These are phyloP conservation scores for Nibea albiflora DNA, from an alignment of 2,113 vertebrate species.

Conservation along the genomic window DNA sequence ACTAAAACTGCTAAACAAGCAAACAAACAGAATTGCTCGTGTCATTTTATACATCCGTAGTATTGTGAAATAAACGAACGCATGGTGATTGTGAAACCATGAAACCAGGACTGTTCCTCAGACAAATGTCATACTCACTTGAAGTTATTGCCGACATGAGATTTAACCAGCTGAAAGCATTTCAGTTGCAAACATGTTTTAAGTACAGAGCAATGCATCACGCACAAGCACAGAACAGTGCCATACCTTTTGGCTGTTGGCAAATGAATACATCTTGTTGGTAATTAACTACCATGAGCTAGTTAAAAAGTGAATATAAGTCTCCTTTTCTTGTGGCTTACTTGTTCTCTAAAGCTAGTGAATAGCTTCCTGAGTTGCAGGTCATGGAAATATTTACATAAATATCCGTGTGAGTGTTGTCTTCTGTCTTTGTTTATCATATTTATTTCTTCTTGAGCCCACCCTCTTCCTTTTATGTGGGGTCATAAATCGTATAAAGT, in stretches of 20 bases:
- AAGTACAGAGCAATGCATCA: not conserved
- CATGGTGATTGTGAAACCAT: too few relatives aligned
- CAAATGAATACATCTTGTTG: constrained; percentile 1
- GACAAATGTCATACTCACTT: not conserved
- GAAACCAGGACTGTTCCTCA: too few relatives aligned
- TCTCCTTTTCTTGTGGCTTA: constrained; percentile 37
- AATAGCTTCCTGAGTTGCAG: constrained; percentile 43
- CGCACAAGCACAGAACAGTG: not conserved
- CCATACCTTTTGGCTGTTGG: not conserved
- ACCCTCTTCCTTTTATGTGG: constrained; percentile 53
- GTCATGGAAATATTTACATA: constrained; percentile 39
- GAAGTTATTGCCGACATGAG: not conserved
- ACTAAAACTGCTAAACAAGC: too few relatives aligned
- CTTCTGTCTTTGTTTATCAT: constrained; percentile 57
- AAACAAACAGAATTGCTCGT: too few relatives aligned
- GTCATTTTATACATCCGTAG: too few relatives aligned
- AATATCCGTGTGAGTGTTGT: constrained; percentile 20
- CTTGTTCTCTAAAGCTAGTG: constrained; percentile 58
- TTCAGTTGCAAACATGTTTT: constrained; percentile 12
- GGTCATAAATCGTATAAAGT: constrained; percentile 57
- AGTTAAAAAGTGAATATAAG: constrained; percentile 50
- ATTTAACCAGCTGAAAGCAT: not conserved
- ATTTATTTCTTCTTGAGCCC: constrained; percentile 48
- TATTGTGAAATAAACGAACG: too few relatives aligned
- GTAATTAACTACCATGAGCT: constrained; percentile 27